A percentile compares a stretch with the other conserved stretches of the same genome.
Conservation (phyloP, 2,888 invertebrate species). For the Lasius platythorax region DNA sequence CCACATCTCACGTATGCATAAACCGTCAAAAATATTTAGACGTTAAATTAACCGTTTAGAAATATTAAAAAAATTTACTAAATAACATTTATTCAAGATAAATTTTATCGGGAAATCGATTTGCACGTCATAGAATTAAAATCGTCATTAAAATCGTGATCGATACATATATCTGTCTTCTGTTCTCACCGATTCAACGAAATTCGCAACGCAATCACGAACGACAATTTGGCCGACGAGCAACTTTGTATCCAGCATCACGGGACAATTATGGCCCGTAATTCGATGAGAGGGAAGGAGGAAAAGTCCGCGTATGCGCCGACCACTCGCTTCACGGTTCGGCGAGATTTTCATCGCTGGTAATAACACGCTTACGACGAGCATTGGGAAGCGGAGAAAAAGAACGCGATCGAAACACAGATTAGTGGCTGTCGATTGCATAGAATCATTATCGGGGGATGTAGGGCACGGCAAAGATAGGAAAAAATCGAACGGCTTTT, state of each 20-base stretch:
- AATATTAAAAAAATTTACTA: not conserved
- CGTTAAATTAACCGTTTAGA: not conserved
- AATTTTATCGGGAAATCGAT: not conserved
- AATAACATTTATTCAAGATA: not conserved
- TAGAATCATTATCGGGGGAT: conserved; percentile 39
- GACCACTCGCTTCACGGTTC: conserved; percentile 16
- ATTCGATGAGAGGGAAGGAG: conserved; percentile 10
- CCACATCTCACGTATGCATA: not conserved
- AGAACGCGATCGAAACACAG: conserved; percentile 31
- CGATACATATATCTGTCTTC: not conserved
- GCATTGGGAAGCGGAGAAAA: not conserved
- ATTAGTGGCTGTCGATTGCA: conserved; percentile 39
- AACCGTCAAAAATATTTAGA: not conserved
- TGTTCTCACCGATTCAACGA: not conserved
- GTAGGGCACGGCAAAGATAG: conserved; percentile 20
- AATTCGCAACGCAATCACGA: conserved; percentile 20
- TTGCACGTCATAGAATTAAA: not conserved
- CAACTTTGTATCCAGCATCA: conserved; percentile 10
- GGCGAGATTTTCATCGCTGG: conserved; percentile 33
- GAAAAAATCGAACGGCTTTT: conserved; percentile 31
- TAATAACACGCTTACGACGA: conserved; percentile 37
- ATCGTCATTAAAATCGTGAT: not conserved
- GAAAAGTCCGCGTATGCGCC: conserved; percentile 21
- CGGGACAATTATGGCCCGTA: conserved; percentile 14
- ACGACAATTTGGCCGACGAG: conserved; percentile 15